These are phyloP conservation scores for Cremastobaeus sp. DNA, from an alignment of 2,888 invertebrate species.

Conservation along the genomic window DNA sequence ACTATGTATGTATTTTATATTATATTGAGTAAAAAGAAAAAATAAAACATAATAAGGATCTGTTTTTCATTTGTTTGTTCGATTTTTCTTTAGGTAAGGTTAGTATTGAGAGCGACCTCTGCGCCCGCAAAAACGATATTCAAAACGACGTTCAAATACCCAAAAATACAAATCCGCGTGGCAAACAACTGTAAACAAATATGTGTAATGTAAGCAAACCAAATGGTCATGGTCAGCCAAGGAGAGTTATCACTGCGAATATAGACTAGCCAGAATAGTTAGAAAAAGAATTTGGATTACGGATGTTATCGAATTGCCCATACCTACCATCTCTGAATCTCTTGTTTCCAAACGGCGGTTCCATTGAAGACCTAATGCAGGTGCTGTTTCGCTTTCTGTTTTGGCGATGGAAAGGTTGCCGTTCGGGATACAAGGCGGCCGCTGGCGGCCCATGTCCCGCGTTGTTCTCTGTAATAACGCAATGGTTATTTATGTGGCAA, in stretches of 20 bases:
- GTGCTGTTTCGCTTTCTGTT: constrained; percentile 69
- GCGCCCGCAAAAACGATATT: neutral
- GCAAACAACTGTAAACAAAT: constrained; percentile 5
- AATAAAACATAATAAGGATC: too few species aligned
- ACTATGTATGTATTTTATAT: too few species aligned
- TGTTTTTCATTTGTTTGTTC: too few species aligned
- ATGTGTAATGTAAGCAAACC: neutral
- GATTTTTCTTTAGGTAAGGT: neutral
- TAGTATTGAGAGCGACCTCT: neutral
- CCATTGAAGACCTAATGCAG: constrained; percentile 60
- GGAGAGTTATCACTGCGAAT: too few species aligned
- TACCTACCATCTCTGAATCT: constrained; percentile 70
- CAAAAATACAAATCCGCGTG: constrained; percentile 5
- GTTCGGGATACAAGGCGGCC: too few species aligned
- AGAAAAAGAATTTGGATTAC: too few species aligned
- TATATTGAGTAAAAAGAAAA: too few species aligned
- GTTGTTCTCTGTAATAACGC: constrained; percentile 71
- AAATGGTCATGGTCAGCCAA: neutral
- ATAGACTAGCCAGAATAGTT: too few species aligned
- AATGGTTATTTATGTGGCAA: constrained; percentile 69
- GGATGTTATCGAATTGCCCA: too few species aligned
- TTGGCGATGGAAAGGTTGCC: constrained; percentile 39
- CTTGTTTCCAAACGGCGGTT: constrained; percentile 62
- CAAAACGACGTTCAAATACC: neutral
- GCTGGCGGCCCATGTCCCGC: constrained; percentile 1